These are phyloP conservation scores for Trichogramma pretiosum DNA, from an alignment of 1,140 invertebrate species.

Conservation along the genomic window DNA sequence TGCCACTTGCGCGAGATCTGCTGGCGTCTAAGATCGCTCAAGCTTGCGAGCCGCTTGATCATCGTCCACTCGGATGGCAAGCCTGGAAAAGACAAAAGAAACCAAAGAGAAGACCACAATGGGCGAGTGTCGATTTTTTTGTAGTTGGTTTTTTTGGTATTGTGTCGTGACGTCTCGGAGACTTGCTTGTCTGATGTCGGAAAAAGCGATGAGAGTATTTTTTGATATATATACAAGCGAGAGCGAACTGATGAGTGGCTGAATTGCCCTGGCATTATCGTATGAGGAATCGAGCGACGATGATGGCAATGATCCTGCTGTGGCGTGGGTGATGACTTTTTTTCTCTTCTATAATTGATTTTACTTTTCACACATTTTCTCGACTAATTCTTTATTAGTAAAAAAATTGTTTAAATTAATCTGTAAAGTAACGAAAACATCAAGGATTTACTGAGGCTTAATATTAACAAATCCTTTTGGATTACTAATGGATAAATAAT, in stretches of 20 bases:
- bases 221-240: too few species aligned
- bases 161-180: too few species aligned
- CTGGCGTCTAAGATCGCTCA: slow-evolving; percentile 39
- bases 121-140: slow-evolving; percentile 1
- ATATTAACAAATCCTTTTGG: slow-evolving; percentile 3
- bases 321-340: not conserved
- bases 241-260: too few species aligned
- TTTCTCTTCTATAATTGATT: not conserved
- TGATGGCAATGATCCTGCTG: slow-evolving; percentile 8
- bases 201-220: too few species aligned
- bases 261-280: not conserved
- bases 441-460: too few species aligned
- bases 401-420: too few species aligned
- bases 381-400: too few species aligned
- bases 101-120: slow-evolving; percentile 24
- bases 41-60: slow-evolving; percentile 35
- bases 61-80: slow-evolving; percentile 35
- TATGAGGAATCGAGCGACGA: not conserved
- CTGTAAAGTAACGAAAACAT: too few species aligned
- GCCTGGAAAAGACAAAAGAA: slow-evolving; percentile 41
- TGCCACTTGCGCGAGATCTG: slow-evolving; percentile 40
- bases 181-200: too few species aligned
- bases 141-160: too few species aligned
- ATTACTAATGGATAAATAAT: not conserved
- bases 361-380: not conserved